Percentiles rank a stretch among this genome's conserved stretches.
Evolutionary conservation across 2,888 invertebrate species (phyloP).

Genomic region (Candidula unifasciata): DNA sequence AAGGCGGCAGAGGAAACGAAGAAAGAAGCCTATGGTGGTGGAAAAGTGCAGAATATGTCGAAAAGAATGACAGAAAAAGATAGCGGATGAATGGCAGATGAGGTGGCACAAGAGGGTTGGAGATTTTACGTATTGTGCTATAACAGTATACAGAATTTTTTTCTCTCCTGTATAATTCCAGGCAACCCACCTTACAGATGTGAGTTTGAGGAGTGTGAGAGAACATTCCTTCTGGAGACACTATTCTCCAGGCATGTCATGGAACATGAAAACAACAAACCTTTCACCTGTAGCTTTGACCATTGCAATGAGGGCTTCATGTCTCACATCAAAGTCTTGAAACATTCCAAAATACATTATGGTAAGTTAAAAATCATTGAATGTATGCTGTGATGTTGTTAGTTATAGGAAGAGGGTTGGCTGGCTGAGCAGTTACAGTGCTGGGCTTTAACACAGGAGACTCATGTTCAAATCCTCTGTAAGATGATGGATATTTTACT

Average conservation of each 20-base stretch:
- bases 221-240: conserved; percentile 45
- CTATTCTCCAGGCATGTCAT: conserved; percentile 31
- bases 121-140: too few species aligned
- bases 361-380: conserved; percentile 15
- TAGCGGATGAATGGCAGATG: too few species aligned
- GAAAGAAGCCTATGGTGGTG: too few species aligned
- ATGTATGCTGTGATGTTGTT: not conserved
- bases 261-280: conserved; percentile 47
- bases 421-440: too few species aligned
- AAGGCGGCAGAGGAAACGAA: too few species aligned
- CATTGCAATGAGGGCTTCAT: conserved; percentile 45
- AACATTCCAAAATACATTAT: conserved; percentile 50
- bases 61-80: too few species aligned
- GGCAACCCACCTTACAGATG: conserved; percentile 50
- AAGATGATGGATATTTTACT: too few species aligned
- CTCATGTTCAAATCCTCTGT: too few species aligned
- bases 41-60: too few species aligned
- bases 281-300: conserved; percentile 47
- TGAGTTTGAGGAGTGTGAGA: conserved; percentile 42
- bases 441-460: too few species aligned
- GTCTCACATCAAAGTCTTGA: conserved; percentile 43
- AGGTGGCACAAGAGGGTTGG: too few species aligned
- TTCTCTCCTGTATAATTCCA: not conserved
- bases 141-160: not conserved
- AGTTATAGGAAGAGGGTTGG: too few species aligned